phyloP scores from a whole-genome alignment of 1,140 invertebrate species.

The Lineus longissimus region DNA sequence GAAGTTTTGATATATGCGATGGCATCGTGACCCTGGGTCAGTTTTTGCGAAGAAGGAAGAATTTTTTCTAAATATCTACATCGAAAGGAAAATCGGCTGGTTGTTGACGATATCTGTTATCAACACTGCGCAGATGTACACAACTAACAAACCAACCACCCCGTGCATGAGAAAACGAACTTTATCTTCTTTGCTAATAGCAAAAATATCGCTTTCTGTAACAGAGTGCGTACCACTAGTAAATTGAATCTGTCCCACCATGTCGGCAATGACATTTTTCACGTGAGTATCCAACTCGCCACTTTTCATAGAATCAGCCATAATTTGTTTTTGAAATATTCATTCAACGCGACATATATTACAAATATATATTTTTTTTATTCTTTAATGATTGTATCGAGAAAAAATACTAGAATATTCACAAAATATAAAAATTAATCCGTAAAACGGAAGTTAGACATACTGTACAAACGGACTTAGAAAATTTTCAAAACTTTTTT shows the following conservation, averaged over 20 bases:
- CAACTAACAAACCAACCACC: not conserved
- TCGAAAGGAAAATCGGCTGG: constrained; percentile 2
- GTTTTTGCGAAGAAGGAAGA: not conserved
- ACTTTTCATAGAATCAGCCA: not conserved
- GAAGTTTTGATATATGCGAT: not conserved
- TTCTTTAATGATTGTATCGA: not conserved
- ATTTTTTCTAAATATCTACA: no score
- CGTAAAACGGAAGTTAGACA: not conserved
- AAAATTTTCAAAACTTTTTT: not conserved
- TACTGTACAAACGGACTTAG: constrained; percentile 6
- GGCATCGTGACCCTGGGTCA: not conserved
- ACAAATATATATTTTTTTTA: not conserved
- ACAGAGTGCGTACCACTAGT: not conserved
- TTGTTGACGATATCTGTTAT: constrained; percentile 4
- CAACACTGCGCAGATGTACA: constrained; percentile 3
- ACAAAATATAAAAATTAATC: not conserved
- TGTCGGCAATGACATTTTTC: not conserved
- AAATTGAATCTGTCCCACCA: not conserved
- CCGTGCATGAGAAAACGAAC: constrained; percentile 6
- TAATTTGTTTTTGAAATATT: not conserved
- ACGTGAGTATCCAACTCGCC: constrained; percentile 7
- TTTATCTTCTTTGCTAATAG: constrained; percentile 8
- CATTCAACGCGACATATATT: not conserved
- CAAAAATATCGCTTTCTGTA: constrained; percentile 8
- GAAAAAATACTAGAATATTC: no score